Conservation (phyloP, 1,140 invertebrate species). For the Psilanteris sp. region DNA sequence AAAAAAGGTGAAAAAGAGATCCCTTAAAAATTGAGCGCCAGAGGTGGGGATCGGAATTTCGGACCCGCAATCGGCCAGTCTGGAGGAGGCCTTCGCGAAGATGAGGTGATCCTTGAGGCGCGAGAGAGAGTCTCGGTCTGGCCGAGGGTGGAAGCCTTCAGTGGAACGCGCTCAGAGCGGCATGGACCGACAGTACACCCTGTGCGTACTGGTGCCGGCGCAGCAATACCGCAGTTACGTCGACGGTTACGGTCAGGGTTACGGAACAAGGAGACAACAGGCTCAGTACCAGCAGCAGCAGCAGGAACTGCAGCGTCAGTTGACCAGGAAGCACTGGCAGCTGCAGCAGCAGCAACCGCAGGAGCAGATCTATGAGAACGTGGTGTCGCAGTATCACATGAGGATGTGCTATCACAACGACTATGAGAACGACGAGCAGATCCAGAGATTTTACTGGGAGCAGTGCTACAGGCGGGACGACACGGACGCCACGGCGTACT, state of each 20-base stretch:
- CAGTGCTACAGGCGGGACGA: conserved; percentile 76
- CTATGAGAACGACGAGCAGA: conserved; percentile 79
- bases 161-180: conserved; percentile 55
- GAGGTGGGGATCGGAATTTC: conserved; percentile 80
- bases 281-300: conserved; percentile 30
- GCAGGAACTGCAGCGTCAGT: conserved; percentile 29
- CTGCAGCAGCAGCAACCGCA: conserved; percentile 46
- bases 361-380: conserved; percentile 78
- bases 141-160: conserved; percentile 36
- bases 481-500: conserved; percentile 76
- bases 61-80: conserved; percentile 78
- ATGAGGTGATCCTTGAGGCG: conserved; percentile 73
- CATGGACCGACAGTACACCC: conserved; percentile 79
- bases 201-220: conserved; percentile 79
- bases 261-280: conserved; percentile 48
- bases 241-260: conserved; percentile 68
- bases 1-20: conserved; percentile 72
- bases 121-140: conserved; percentile 25
- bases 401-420: conserved; percentile 79
- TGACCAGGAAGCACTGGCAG: conserved; percentile 42
- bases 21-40: conserved; percentile 78
- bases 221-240: conserved; percentile 77
- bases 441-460: conserved; percentile 79
- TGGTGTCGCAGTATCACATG: conserved; percentile 77
- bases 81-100: conserved; percentile 78